phyloP scores from a whole-genome alignment of 2,113 vertebrate species.

The Carassius gibelio region DNA sequence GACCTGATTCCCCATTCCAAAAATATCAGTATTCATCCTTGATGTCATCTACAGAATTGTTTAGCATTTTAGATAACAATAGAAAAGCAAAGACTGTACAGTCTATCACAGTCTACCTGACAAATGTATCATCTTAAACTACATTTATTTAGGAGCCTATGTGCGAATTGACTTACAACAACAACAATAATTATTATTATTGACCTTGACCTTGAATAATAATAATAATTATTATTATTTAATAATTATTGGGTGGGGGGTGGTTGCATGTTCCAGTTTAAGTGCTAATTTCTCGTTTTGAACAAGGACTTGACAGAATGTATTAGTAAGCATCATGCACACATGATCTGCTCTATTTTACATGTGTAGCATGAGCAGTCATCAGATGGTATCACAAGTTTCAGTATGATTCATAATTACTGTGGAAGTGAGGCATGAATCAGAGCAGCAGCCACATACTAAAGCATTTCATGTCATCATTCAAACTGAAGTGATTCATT shows the following conservation, averaged over 20 bases:
- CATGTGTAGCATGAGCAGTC: slow-evolving; percentile 43
- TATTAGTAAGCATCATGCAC: slow-evolving; percentile 45
- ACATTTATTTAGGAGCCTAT: no score
- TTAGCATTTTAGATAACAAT: slow-evolving; percentile 6
- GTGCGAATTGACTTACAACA: no score
- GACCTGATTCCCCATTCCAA: background rate
- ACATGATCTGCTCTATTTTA: slow-evolving; percentile 50
- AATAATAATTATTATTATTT: no score
- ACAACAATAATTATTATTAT: no score
- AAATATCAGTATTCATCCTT: background rate
- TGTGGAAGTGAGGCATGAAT: slow-evolving; percentile 35
- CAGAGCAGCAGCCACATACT: slow-evolving; percentile 16
- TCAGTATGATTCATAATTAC: slow-evolving; percentile 45
- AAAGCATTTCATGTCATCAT: slow-evolving; percentile 36
- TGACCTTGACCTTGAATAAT: no score
- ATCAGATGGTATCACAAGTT: slow-evolving; percentile 53
- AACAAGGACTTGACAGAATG: slow-evolving; percentile 36
- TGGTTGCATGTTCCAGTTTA: no score
- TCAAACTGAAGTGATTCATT: slow-evolving; percentile 5
- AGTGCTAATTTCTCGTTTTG: background rate
- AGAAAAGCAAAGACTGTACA: background rate
- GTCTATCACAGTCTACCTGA: background rate
- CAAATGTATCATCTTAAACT: no score
- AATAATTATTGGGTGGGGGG: no score
- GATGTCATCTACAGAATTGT: slow-evolving; percentile 8